Evolutionary conservation across 2,888 invertebrate species (phyloP).

Genomic region (Sesamia inferens): DNA sequence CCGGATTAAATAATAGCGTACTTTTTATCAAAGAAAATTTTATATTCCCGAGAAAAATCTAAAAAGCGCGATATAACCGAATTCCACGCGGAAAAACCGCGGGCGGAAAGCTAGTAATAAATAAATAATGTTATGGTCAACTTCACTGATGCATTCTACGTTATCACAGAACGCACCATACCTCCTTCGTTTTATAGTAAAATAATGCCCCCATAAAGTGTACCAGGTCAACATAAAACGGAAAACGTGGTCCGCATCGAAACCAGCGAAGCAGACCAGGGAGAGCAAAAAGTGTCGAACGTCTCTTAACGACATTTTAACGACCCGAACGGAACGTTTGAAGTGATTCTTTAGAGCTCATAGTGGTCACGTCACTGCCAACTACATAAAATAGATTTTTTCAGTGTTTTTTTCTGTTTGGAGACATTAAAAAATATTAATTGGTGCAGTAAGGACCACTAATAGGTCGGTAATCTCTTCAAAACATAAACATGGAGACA

Average conservation of each 20-base stretch:
- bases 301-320: slow-evolving; percentile 64
- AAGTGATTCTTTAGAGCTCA: slow-evolving; percentile 58
- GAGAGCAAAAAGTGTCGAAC: slow-evolving; percentile 55
- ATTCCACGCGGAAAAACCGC: no score
- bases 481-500: no score
- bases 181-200: slow-evolving; percentile 2
- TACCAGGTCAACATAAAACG: slow-evolving; percentile 46
- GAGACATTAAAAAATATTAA: not conserved
- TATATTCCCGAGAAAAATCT: no score
- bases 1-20: no score
- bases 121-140: not conserved
- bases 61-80: no score
- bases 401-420: not conserved
- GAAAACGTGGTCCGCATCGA: slow-evolving; percentile 30
- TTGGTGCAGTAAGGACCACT: not conserved
- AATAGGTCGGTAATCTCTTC: no score
- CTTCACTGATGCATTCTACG: not conserved
- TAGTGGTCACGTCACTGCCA: slow-evolving; percentile 12
- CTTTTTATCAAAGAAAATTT: no score
- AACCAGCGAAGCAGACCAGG: slow-evolving; percentile 14
- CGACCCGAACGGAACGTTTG: slow-evolving; percentile 50
- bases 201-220: slow-evolving; percentile 34
- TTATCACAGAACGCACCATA: not conserved
- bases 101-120: not conserved
- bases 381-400: slow-evolving; percentile 1